phyloP scores from a whole-genome alignment of 2,888 invertebrate species.

The Drosophila paramelanica region DNA sequence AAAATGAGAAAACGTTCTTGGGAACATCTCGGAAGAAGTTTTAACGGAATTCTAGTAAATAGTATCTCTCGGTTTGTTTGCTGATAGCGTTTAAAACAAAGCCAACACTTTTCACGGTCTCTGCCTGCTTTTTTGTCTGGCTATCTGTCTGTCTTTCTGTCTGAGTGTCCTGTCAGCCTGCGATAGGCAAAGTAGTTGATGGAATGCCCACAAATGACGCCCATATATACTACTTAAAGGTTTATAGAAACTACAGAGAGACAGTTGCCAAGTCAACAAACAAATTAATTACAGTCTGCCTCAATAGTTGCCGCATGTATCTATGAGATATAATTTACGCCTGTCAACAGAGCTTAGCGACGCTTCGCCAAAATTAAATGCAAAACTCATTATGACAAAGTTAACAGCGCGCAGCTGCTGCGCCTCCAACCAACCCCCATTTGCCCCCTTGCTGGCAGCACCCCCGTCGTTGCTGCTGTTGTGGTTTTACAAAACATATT shows the following conservation, averaged over 20 bases:
- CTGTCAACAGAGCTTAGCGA: conserved; percentile 74
- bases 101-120: conserved; percentile 40
- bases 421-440: background rate
- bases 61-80: conserved; percentile 27
- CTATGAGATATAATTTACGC: conserved; percentile 59
- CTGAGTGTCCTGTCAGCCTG: conserved; percentile 13
- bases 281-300: conserved; percentile 78
- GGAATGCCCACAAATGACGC: conserved; percentile 66
- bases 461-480: conserved; percentile 34
- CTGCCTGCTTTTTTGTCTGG: background rate
- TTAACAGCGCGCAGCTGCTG: conserved; percentile 68
- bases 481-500: conserved; percentile 79
- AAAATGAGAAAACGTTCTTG: conserved; percentile 20
- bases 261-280: conserved; percentile 77
- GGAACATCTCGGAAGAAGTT: conserved; percentile 11
- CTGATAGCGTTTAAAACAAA: conserved; percentile 48
- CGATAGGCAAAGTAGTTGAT: conserved; percentile 73
- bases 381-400: conserved; percentile 79
- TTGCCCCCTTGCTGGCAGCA: conserved; percentile 7
- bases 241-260: conserved; percentile 35
- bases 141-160: conserved; percentile 15
- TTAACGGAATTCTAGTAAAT: conserved; percentile 31
- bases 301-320: conserved; percentile 72
- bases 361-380: conserved; percentile 72
- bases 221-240: conserved; percentile 58